Evolutionary conservation across 2,797 vertebrate genomes (phyloP).

Genomic region (Platalea minor): DNA sequence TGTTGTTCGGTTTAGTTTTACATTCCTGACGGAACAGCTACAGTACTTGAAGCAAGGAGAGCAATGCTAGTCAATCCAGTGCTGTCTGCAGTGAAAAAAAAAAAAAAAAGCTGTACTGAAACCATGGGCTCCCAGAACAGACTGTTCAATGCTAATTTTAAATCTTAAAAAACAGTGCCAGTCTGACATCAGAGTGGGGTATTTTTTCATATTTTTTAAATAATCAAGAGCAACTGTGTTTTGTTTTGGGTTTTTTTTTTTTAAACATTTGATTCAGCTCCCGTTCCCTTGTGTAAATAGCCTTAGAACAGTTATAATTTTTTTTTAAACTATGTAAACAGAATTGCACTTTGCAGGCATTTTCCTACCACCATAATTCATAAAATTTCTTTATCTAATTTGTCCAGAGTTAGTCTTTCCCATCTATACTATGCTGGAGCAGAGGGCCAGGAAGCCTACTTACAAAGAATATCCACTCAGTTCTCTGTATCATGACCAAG

Average conservation of each 20-base stretch:
- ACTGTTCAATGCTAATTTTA: conserved; percentile 65
- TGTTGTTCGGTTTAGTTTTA: not conserved
- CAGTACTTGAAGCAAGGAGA: not conserved
- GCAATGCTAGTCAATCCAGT: not conserved
- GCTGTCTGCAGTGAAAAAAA: not conserved
- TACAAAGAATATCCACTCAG: not conserved
- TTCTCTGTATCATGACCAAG: not conserved
- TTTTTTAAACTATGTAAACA: not conserved
- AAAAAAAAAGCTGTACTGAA: not conserved
- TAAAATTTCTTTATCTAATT: not conserved
- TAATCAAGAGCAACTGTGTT: conserved; percentile 14
- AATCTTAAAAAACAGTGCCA: conserved; percentile 19
- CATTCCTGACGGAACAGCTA: conserved; percentile 19
- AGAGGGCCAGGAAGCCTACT: not conserved
- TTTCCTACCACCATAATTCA: not conserved
- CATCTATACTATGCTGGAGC: not conserved
- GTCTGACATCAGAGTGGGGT: conserved; percentile 21
- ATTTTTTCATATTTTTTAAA: conserved; percentile 13
- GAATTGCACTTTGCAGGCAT: not conserved
- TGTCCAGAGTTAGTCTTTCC: not conserved
- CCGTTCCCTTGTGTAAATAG: not conserved
- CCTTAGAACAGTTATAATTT: not conserved
- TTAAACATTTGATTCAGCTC: not conserved
- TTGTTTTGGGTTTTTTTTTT: not conserved
- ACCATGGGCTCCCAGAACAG: conserved; percentile 33